These are phyloP conservation scores for Phalacrocorax carbo DNA, from an alignment of 2,113 vertebrate species.

Conservation along the genomic window DNA sequence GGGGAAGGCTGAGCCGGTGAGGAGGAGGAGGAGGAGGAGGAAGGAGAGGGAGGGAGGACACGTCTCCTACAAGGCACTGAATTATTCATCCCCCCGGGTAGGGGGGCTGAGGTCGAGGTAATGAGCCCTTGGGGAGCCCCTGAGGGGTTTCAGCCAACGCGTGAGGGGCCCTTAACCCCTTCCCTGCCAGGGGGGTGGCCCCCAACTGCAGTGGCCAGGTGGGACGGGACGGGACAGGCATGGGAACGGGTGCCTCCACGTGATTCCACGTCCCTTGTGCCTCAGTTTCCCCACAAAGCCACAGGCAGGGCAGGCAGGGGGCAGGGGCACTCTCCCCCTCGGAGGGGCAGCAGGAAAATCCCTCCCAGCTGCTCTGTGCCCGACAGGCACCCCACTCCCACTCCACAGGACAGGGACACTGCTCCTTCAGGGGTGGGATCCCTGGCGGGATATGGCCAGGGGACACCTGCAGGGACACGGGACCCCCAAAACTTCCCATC, in stretches of 20 bases:
- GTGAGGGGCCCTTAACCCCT: conserved; percentile 31
- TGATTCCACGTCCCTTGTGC: neutral
- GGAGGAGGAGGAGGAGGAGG: conserved; percentile 50
- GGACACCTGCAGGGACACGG: neutral
- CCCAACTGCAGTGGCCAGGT: fast-evolving
- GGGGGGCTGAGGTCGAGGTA: conserved; percentile 36
- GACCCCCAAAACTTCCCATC: fast-evolving
- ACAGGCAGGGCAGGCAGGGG: neutral
- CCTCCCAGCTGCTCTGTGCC: neutral
- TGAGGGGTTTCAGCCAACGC: neutral
- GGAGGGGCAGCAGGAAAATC: neutral
- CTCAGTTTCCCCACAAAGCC: neutral
- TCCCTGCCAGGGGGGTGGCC: neutral
- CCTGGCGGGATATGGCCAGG: fast-evolving
- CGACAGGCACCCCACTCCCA: neutral
- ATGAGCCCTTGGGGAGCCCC: conserved; percentile 51
- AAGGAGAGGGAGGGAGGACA: conserved; percentile 55
- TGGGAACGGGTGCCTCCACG: neutral
- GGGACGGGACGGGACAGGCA: neutral
- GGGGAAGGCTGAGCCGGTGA: conserved; percentile 49
- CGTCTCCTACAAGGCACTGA: conserved; percentile 70
- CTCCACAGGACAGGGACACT: neutral
- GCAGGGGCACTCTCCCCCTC: neutral
- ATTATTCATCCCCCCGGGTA: conserved; percentile 73
- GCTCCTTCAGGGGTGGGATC: neutral